A percentile compares a stretch with the other conserved stretches of the same genome.
These are phyloP conservation scores for Nomada goodeniana DNA, from an alignment of 2,888 invertebrate species.

Conservation along the genomic window DNA sequence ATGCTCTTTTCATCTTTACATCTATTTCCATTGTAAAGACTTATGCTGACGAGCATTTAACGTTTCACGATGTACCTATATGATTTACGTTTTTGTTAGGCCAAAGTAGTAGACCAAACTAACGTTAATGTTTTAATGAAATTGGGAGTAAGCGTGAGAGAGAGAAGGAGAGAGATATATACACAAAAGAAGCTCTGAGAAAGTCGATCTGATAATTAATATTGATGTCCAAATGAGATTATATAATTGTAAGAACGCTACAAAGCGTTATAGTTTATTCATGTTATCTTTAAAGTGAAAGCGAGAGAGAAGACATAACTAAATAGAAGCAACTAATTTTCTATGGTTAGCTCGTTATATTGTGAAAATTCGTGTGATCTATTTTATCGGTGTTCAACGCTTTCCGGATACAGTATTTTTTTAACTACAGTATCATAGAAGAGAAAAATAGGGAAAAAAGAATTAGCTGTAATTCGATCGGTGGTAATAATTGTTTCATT, in stretches of 20 bases:
- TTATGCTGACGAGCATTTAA: conserved; percentile 59
- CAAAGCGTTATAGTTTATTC: conserved; percentile 54
- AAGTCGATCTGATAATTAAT: conserved; percentile 53
- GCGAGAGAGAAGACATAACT: conserved; percentile 34
- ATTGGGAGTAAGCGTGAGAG: conserved; percentile 1
- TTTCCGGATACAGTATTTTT: conserved; percentile 29
- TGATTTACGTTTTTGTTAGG: conserved; percentile 64
- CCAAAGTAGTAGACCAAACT: conserved; percentile 73
- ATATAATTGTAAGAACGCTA: conserved; percentile 56
- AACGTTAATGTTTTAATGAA: conserved; percentile 56
- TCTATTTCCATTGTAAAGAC: conserved; percentile 47
- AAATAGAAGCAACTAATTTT: conserved; percentile 53
- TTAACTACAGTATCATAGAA: conserved; percentile 12
- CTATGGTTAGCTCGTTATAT: conserved; percentile 14
- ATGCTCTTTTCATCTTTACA: conserved; percentile 47
- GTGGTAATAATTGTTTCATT: conserved; percentile 4
- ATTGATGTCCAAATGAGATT: conserved; percentile 62
- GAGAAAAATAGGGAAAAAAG: background rate
- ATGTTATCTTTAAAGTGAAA: conserved; percentile 51
- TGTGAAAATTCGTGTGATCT: conserved; percentile 33
- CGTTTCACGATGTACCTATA: conserved; percentile 61
- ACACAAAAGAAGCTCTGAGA: conserved; percentile 29
- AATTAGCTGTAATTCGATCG: conserved; percentile 15
- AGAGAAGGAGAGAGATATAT: background rate
- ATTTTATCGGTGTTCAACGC: conserved; percentile 22